phyloP scores from a whole-genome alignment of 53 echinoderm and acorn worm species.

The Astropecten irregularis region DNA sequence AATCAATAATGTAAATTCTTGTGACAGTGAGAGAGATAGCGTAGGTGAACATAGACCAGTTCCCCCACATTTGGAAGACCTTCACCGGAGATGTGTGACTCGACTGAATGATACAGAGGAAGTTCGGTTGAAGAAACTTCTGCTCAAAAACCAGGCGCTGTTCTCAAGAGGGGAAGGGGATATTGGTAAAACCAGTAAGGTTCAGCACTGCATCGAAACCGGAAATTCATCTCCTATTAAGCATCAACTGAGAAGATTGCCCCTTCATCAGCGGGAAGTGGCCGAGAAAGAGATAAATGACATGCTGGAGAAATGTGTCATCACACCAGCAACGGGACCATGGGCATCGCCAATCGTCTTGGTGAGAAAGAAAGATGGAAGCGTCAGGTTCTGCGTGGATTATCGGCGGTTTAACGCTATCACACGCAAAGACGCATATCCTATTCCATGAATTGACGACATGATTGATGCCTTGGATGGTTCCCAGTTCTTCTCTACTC shows the following conservation, averaged over 20 bases:
- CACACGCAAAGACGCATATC: background rate
- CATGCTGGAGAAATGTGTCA: conserved; percentile 63
- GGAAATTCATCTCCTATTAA: conserved; percentile 21
- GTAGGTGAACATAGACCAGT: background rate
- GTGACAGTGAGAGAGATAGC: background rate
- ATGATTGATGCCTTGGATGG: conserved; percentile 43
- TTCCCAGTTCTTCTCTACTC: conserved; percentile 13
- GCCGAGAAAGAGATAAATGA: conserved; percentile 56
- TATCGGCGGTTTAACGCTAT: conserved; percentile 7
- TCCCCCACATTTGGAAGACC: background rate
- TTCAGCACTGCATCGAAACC: conserved; percentile 33
- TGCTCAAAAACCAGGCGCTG: conserved; percentile 13
- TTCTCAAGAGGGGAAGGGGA: conserved; percentile 22
- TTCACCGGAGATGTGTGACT: too few species aligned
- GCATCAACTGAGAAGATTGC: conserved; percentile 24
- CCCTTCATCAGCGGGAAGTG: conserved; percentile 54
- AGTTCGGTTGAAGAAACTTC: background rate
- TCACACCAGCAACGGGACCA: conserved; percentile 64
- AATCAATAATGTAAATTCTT: background rate
- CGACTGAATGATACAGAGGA: background rate
- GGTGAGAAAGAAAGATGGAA: conserved; percentile 31
- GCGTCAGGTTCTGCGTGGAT: conserved; percentile 1
- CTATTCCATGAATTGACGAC: conserved; percentile 57
- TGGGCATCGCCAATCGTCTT: conserved; percentile 69
- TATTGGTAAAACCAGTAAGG: conserved; percentile 31